These are phyloP conservation scores for Bettongia penicillata DNA, from an alignment of 2,113 vertebrate species.

Conservation along the genomic window DNA sequence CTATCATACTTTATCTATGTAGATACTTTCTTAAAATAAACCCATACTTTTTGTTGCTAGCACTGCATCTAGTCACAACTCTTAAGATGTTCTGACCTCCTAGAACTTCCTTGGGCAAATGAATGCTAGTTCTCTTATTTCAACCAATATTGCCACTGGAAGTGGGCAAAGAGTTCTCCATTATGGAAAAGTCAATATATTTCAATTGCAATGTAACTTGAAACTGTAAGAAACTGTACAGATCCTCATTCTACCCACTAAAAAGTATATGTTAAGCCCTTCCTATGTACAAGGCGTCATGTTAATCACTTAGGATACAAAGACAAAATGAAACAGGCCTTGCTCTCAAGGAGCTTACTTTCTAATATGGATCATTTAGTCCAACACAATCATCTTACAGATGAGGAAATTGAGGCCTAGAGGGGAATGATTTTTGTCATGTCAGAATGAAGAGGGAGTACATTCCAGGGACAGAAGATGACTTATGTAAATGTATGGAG, in stretches of 20 bases:
- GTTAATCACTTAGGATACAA: neutral
- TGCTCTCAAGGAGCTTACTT: neutral
- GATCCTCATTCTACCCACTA: neutral
- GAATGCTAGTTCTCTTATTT: neutral
- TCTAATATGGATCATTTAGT: neutral
- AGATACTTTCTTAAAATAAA: neutral
- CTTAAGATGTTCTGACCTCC: neutral
- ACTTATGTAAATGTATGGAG: neutral
- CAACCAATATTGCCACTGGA: neutral
- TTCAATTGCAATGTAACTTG: neutral
- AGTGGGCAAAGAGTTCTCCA: neutral
- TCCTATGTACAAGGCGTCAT: neutral
- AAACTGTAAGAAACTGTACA: neutral
- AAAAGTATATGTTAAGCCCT: neutral
- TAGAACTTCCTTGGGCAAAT: neutral
- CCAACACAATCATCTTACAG: neutral
- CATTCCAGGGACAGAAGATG: neutral
- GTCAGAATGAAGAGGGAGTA: neutral
- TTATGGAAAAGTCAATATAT: neutral
- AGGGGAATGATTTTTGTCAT: neutral
- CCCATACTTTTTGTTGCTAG: neutral
- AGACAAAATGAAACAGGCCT: neutral
- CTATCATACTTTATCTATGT: neutral
- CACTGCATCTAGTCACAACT: neutral
- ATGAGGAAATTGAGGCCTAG: neutral